Base-by-base conservation (phyloP, 2,888 invertebrate genomes). In the Odontocolon sp. region DNA sequence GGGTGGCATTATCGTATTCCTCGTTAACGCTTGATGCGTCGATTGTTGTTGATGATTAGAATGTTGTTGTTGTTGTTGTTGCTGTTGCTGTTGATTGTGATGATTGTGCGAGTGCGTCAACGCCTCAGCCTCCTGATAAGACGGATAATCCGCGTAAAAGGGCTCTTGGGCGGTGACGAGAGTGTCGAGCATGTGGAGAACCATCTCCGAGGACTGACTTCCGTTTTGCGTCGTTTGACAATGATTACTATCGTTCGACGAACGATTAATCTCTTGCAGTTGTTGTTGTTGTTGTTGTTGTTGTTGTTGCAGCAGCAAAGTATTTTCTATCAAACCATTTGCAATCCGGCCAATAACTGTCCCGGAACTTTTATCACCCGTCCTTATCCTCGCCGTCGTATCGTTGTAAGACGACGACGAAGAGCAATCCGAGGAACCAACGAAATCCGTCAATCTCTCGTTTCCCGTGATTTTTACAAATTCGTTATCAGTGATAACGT, bases 171-270 rank as follows among this genome's bases (percentile, higher is more conserved):
- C 93, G 79, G 91, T 91, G 82, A 90, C 91, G 86, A 93, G 92
- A 83, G 92, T 91, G 89, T 93, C 93, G 87, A 94, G 92, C 93
- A 95, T 94, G 91, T 95, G 95, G 89, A 95, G 93, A 91, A 95
- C 94, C 95, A 95, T 95, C 91, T 92, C 92, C 91, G 93, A 92
- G 91, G 92, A 91, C 85, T 90, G 91, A 89, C 67, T 38, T 11
- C 47, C 57, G 16, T 72, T 72, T 38, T 50, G 38, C 40, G 56
- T 61, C 26, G 61, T 71, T 45, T 23, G 45, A 14, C 8, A 40
- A 70, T 42, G 47, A n/a, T 50, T 31, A 3, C 54, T 59, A 45
- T 36, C 9, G n/a, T n/a, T 18, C 21, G 72, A 16, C 26, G 21
- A 23, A 11, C 28, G 23, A 26, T 50, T 33, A 1, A 26, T 45